Percentiles rank a stretch among this genome's conserved stretches.
Evolutionary conservation across 2,888 invertebrate species (phyloP).

Genomic region (Drosophila fungiperda): DNA sequence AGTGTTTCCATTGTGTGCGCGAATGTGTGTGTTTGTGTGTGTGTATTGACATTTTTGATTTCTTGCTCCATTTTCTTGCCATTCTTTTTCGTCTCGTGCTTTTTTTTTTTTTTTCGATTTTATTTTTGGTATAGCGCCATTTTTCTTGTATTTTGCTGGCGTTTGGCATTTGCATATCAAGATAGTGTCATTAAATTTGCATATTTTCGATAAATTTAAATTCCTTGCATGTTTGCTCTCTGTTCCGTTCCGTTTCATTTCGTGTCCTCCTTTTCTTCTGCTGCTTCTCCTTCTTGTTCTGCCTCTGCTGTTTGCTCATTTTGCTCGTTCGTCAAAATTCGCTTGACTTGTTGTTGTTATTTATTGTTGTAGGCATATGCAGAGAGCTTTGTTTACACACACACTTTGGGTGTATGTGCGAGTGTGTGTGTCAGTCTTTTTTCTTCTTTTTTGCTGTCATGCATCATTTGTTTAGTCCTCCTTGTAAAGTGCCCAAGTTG

Average conservation of each 20-base stretch:
- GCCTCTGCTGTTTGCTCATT: conserved; percentile 40
- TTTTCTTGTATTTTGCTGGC: conserved; percentile 51
- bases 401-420: conserved; percentile 23
- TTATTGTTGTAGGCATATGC: conserved; percentile 54
- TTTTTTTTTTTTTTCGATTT: conserved; percentile 19
- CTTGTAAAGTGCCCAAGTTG: conserved; percentile 67
- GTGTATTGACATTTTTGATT: conserved; percentile 62
- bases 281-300: neutral
- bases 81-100: neutral
- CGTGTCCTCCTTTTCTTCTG: conserved; percentile 9
- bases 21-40: conserved; percentile 18
- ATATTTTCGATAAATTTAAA: conserved; percentile 77
- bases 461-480: conserved; percentile 75
- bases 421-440: conserved; percentile 17
- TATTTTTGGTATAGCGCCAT: conserved; percentile 39
- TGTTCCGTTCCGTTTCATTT: conserved; percentile 33
- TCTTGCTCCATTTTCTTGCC: conserved; percentile 43
- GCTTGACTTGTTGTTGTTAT: conserved; percentile 49
- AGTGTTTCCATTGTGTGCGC: conserved; percentile 56
- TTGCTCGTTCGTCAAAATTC: conserved; percentile 65
- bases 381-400: conserved; percentile 53
- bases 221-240: conserved; percentile 63
- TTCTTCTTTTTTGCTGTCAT: conserved; percentile 55
- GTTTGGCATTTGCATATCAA: conserved; percentile 69
- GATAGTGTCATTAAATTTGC: conserved; percentile 77